phyloP scores from a whole-genome alignment of 2,113 vertebrate genomes.

The Myodes glareolus region DNA sequence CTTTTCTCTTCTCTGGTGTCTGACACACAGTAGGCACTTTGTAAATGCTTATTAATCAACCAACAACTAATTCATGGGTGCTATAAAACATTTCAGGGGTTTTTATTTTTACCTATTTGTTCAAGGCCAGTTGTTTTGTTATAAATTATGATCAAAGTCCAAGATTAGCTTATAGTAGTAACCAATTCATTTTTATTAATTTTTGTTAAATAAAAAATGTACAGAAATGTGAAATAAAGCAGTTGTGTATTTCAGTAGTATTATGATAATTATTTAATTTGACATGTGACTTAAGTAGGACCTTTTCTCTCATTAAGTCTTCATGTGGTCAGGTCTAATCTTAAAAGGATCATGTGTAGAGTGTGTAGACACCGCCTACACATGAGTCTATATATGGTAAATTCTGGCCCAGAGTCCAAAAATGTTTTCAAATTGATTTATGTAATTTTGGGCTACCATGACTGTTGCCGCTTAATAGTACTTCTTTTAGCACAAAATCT shows the following conservation, averaged over 20 bases:
- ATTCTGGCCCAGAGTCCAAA: background rate
- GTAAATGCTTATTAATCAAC: background rate
- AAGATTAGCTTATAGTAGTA: background rate
- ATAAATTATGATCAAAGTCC: background rate
- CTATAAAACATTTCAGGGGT: background rate
- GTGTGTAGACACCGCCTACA: too few species aligned
- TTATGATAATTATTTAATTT: conserved; percentile 32
- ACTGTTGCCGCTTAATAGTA: background rate
- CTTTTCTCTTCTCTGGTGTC: background rate
- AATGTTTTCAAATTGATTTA: background rate
- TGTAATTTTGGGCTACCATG: background rate
- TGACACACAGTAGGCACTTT: background rate
- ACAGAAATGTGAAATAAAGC: background rate
- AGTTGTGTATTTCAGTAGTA: background rate
- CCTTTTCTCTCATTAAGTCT: background rate
- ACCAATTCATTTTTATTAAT: background rate
- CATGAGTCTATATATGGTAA: background rate
- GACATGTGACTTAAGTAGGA: background rate
- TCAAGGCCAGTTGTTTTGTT: conserved; percentile 10
- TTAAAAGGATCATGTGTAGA: too few species aligned
- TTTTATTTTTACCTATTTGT: background rate
- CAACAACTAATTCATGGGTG: background rate
- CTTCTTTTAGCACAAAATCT: conserved; percentile 55
- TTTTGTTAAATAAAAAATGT: conserved; percentile 16
- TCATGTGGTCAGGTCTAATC: background rate